phyloP scores from a whole-genome alignment of 2,797 vertebrate genomes.

The Takifugu rubripes region DNA sequence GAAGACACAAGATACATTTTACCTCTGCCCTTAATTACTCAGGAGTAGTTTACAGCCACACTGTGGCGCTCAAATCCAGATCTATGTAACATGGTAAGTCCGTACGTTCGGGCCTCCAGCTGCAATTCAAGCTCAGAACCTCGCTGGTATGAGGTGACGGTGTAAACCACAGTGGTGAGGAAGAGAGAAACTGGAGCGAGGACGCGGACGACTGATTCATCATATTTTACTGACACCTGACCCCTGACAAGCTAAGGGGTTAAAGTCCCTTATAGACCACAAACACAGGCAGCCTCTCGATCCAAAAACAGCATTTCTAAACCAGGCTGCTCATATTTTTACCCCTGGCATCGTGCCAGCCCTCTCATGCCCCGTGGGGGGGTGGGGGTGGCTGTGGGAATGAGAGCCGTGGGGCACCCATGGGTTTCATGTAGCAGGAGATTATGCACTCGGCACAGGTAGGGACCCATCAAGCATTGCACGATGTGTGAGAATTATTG shows the following conservation, averaged over 20 bases:
- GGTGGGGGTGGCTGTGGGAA: not conserved
- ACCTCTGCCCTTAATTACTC: too few relatives aligned
- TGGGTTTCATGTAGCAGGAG: conserved; percentile 19
- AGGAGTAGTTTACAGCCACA: too few relatives aligned
- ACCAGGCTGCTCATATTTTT: conserved; percentile 46
- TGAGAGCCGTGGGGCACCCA: conserved; percentile 2
- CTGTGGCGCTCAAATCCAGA: too few relatives aligned
- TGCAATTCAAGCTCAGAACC: too few relatives aligned
- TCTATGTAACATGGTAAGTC: too few relatives aligned
- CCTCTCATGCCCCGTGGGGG: conserved; percentile 32
- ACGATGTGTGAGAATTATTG: not conserved
- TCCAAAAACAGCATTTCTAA: conserved; percentile 61
- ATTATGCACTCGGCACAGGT: conserved; percentile 13
- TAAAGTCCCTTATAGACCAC: conserved; percentile 39
- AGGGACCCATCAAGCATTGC: conserved; percentile 11
- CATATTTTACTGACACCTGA: conserved; percentile 46
- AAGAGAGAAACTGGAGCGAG: conserved; percentile 17
- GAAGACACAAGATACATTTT: too few relatives aligned
- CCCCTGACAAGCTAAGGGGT: conserved; percentile 20
- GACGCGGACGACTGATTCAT: conserved; percentile 47
- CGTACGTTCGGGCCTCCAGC: too few relatives aligned
- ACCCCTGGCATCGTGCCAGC: conserved; percentile 30
- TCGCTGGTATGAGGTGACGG: too few relatives aligned
- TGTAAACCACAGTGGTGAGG: conserved; percentile 6
- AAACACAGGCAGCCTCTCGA: conserved; percentile 30